A percentile compares a stretch with the other conserved stretches of the same genome.
Conservation (phyloP, 2,888 invertebrate genomes). For the Eupithecia vulgata region DNA sequence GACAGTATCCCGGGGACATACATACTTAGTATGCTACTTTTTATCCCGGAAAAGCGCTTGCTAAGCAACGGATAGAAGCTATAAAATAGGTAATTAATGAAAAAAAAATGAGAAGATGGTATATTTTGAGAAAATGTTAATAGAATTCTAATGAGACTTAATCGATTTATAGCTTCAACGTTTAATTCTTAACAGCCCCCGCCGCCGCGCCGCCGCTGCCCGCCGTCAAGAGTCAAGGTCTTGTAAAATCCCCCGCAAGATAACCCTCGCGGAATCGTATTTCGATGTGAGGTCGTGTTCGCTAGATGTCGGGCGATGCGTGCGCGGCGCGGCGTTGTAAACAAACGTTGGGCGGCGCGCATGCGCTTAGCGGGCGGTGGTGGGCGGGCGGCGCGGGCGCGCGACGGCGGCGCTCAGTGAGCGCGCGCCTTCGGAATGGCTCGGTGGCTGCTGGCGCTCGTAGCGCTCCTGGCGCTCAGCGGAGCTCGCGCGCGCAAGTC, state of each 20-base stretch:
- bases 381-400: slow-evolving; percentile 48
- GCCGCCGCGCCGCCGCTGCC: not conserved
- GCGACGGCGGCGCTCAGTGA: slow-evolving; percentile 72
- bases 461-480: slow-evolving; percentile 82
- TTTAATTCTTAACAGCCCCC: not conserved
- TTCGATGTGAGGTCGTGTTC: slow-evolving; percentile 29
- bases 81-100: too few species aligned
- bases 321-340: slow-evolving; percentile 55
- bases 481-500: slow-evolving; percentile 79
- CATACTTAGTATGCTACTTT: too few species aligned
- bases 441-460: slow-evolving; percentile 80
- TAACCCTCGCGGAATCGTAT: slow-evolving; percentile 36
- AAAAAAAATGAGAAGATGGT: too few species aligned
- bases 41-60: too few species aligned
- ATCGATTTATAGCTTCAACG: not conserved
- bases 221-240: slow-evolving; percentile 15
- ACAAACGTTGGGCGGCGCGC: slow-evolving; percentile 48
- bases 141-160: not conserved
- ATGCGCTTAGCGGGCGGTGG: slow-evolving; percentile 45
- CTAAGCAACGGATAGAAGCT: too few species aligned
- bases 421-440: slow-evolving; percentile 82
- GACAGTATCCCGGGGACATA: too few species aligned
- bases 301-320: slow-evolving; percentile 38
- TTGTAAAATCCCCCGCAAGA: slow-evolving; percentile 15
- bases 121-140: not conserved